Base-by-base conservation (phyloP, 2,888 invertebrate species). In the Brenthis daphne region DNA sequence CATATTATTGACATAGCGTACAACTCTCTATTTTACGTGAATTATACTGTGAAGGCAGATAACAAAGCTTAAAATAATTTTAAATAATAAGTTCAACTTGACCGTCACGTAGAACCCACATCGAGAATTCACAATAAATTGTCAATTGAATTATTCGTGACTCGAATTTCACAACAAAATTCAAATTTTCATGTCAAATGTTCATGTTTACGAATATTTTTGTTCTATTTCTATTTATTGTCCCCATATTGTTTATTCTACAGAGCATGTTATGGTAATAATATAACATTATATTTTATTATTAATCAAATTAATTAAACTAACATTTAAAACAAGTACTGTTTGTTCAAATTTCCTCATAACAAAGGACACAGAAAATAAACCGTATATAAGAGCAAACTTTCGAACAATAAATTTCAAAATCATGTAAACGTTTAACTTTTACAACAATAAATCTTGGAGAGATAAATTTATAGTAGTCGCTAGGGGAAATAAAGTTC, bases 381-480 rank as follows among this genome's bases (percentile, higher is more conserved):
- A 56, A 61, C 50, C 51, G 50, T 43, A 64, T 56, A 64, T 58
- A 64, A 64, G 51, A 69, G 54, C 50, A 33, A 57, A 68, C 57
- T 70, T 65, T 65, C 51, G 29, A 72, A 64, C 69, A 56, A 71
- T 71, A 69, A 69, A 71, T 71, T 71, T 71, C 58, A 69, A 71
- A 71, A 69, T 71, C 65, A 71, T 68, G 65, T 71, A 71, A 69
- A 69, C 71, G 71, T 66, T 69, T 69, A 66, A 69, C 64, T 71
- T 70, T 64, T 58, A 64, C 64, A 56, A 60, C 65, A 67, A 71
- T 71, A 71, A 71, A 71, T 71, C 69, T 66, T 64, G 50, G 56
- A 29, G 73, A 77, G 79, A 83, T 82, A 85, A 85, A 69, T 83
- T 82, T 82, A 83, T 81, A 79, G 77, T 68, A 78, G 77, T 80